Percentiles rank a stretch among this genome's conserved stretches.
Evolutionary conservation across 2,797 vertebrate species (phyloP).

Genomic region (Tadarida brasiliensis): DNA sequence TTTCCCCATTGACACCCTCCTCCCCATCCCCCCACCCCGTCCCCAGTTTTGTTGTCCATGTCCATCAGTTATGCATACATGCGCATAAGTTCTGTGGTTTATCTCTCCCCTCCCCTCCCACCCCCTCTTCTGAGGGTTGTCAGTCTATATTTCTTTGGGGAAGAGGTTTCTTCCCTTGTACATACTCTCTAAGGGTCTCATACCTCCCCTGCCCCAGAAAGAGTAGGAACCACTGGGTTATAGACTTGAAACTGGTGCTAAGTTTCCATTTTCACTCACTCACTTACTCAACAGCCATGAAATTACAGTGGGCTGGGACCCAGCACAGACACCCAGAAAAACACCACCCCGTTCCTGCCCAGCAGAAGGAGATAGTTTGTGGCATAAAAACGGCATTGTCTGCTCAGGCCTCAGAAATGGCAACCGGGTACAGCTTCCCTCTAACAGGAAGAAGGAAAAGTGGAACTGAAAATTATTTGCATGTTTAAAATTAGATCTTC

Average conservation of each 20-base stretch:
- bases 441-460: slow-evolving; percentile 82
- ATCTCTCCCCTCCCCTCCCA: too few relatives aligned
- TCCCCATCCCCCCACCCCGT: too few relatives aligned
- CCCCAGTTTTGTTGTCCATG: too few relatives aligned
- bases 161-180: not conserved
- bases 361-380: slow-evolving; percentile 6
- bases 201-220: not conserved
- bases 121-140: too few relatives aligned
- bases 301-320: not conserved
- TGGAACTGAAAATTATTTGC: slow-evolving; percentile 82
- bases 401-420: slow-evolving; percentile 52
- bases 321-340: slow-evolving; percentile 32
- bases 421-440: slow-evolving; percentile 72
- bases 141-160: not conserved
- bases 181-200: not conserved
- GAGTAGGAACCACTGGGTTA: not conserved
- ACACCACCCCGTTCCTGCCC: not conserved
- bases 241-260: not conserved
- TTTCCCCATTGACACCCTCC: too few relatives aligned
- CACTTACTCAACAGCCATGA: not conserved
- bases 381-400: slow-evolving; percentile 64
- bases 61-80: too few relatives aligned
- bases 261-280: slow-evolving; percentile 9
- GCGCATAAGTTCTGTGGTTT: too few relatives aligned
- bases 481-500: slow-evolving; percentile 81